These are phyloP conservation scores for Drosophila austrosaltans DNA, from an alignment of 2,888 invertebrate genomes.

Conservation along the genomic window DNA sequence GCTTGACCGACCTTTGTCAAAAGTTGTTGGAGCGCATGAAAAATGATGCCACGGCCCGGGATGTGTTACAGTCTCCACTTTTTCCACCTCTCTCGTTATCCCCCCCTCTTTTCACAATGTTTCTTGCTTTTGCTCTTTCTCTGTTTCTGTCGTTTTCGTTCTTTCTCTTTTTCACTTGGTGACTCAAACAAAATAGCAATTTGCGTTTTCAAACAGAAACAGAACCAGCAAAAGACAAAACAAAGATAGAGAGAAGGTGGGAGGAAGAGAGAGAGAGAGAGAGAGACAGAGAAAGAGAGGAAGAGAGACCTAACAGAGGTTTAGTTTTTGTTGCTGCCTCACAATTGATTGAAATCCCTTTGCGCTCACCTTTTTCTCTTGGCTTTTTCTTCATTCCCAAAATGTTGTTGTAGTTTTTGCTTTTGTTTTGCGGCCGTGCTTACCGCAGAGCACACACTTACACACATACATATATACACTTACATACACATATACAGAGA, in stretches of 20 bases:
- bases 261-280: neutral
- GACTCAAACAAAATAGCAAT: conserved; percentile 75
- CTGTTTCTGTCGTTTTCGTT: conserved; percentile 11
- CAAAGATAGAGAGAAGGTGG: neutral
- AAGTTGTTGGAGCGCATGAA: conserved; percentile 79
- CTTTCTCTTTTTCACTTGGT: conserved; percentile 32
- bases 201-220: conserved; percentile 68
- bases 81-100: neutral
- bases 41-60: conserved; percentile 71
- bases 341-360: conserved; percentile 79
- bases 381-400: conserved; percentile 27
- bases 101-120: neutral
- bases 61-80: conserved; percentile 57
- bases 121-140: neutral
- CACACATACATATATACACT: neutral
- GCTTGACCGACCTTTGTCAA: conserved; percentile 80
- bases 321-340: conserved; percentile 67
- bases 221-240: conserved; percentile 13
- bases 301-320: conserved; percentile 54
- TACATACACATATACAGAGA: neutral
- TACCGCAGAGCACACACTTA: conserved; percentile 69
- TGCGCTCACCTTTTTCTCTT: conserved; percentile 72
- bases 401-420: conserved; percentile 39
- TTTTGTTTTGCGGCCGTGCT: conserved; percentile 44
- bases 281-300: conserved; percentile 16